phyloP scores from a whole-genome alignment of 2,888 invertebrate species.

The Oasisia sp. region DNA sequence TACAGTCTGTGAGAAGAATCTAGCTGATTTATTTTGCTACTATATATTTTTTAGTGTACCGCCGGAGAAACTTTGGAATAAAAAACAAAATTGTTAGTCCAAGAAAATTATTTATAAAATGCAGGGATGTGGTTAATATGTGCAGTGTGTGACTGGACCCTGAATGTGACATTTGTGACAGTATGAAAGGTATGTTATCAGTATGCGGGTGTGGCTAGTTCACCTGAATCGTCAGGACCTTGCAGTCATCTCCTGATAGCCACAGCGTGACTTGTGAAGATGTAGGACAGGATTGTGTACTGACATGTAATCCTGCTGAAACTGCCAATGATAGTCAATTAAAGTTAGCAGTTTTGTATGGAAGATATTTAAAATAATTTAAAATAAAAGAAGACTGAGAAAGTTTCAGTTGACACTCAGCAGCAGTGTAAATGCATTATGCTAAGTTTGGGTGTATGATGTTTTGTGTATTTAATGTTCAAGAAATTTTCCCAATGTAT shows the following conservation, averaged over 20 bases:
- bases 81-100: too few relatives aligned
- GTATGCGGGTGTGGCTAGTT: neutral
- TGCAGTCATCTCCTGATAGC: neutral
- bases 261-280: neutral
- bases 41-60: neutral
- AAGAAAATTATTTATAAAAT: neutral
- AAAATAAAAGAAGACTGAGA: neutral
- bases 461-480: too few relatives aligned
- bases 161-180: neutral
- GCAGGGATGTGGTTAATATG: neutral
- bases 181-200: neutral
- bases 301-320: neutral
- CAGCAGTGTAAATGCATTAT: neutral
- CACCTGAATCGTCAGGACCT: neutral
- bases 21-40: neutral
- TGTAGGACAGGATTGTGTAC: neutral
- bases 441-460: too few relatives aligned
- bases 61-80: neutral
- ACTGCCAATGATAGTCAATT: too few relatives aligned
- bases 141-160: neutral
- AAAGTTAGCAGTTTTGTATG: neutral
- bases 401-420: neutral
- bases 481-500: too few relatives aligned
- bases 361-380: neutral
- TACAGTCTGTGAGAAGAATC: neutral